Evolutionary conservation across 2,888 invertebrate genomes (phyloP).

Genomic region (Hymenopus coronatus): DNA sequence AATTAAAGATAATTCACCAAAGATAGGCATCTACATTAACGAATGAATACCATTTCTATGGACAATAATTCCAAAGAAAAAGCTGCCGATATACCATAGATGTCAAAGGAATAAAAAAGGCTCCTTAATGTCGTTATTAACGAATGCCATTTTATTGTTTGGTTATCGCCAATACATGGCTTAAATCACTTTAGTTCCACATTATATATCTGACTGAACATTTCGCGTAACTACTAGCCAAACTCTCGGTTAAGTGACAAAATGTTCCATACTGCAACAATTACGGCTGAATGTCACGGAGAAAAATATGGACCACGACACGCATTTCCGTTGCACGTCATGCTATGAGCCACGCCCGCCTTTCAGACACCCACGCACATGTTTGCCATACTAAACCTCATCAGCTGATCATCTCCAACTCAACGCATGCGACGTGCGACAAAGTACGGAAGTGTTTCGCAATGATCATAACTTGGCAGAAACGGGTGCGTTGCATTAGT

Average conservation of each 20-base stretch:
- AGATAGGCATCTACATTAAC: too few relatives aligned
- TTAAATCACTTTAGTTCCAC: too few relatives aligned
- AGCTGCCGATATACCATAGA: too few relatives aligned
- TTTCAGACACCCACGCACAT: constrained; percentile 6
- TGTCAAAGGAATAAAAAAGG: too few relatives aligned
- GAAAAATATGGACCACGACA: constrained; percentile 25
- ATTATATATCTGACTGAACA: too few relatives aligned
- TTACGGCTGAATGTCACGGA: constrained; percentile 8
- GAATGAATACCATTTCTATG: too few relatives aligned
- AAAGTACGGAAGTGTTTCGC: neutral
- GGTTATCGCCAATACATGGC: too few relatives aligned
- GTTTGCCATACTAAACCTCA: neutral
- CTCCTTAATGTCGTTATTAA: too few relatives aligned
- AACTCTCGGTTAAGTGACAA: neutral
- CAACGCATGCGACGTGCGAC: neutral
- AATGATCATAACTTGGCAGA: neutral
- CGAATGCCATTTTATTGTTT: too few relatives aligned
- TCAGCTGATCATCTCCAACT: neutral
- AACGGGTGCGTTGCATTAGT: too few relatives aligned
- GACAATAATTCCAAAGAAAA: too few relatives aligned
- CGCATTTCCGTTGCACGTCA: constrained; percentile 25
- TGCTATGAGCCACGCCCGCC: neutral
- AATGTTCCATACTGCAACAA: neutral
- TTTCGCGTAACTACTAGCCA: neutral
- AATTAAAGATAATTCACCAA: too few relatives aligned